Evolutionary conservation across 2,797 vertebrate species (phyloP).

Genomic region (Sebastes umbrosus): DNA sequence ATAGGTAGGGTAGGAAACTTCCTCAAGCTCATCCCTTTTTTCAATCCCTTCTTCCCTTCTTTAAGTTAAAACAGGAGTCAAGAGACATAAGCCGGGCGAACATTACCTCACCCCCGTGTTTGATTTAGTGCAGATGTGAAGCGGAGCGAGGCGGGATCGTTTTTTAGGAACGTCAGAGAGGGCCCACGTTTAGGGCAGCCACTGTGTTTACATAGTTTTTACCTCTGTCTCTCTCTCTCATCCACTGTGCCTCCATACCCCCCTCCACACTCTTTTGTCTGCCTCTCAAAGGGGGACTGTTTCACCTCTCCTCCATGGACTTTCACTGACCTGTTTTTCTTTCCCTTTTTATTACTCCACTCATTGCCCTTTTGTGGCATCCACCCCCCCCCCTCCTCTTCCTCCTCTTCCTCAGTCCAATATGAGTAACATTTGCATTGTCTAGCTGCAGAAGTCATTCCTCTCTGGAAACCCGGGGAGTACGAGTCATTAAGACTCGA

Average conservation of each 20-base stretch:
- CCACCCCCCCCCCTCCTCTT: neutral
- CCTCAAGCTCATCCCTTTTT: conserved; percentile 79
- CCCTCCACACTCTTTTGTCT: conserved; percentile 69
- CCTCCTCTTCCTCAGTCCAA: conserved; percentile 27
- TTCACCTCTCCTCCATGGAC: conserved; percentile 79
- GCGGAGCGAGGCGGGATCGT: conserved; percentile 82
- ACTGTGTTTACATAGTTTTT: conserved; percentile 85
- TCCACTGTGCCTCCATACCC: conserved; percentile 48
- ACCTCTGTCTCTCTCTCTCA: conserved; percentile 70
- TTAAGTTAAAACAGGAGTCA: conserved; percentile 89
- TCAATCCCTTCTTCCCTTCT: conserved; percentile 75
- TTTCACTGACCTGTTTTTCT: conserved; percentile 81
- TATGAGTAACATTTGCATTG: conserved; percentile 73
- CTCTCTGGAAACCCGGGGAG: conserved; percentile 65
- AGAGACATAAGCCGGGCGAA: conserved; percentile 80
- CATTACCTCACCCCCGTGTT: conserved; percentile 86
- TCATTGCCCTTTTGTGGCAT: conserved; percentile 76
- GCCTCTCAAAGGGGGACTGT: conserved; percentile 74
- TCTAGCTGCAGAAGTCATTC: conserved; percentile 67
- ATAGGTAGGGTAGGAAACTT: conserved; percentile 63
- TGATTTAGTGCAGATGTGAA: conserved; percentile 92
- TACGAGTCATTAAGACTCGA: conserved; percentile 75
- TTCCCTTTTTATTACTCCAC: conserved; percentile 75
- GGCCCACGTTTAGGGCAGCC: conserved; percentile 83
- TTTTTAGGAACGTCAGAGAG: conserved; percentile 69